These are phyloP conservation scores for Dermatemys mawii DNA, from an alignment of 2,113 vertebrate species.

Conservation along the genomic window DNA sequence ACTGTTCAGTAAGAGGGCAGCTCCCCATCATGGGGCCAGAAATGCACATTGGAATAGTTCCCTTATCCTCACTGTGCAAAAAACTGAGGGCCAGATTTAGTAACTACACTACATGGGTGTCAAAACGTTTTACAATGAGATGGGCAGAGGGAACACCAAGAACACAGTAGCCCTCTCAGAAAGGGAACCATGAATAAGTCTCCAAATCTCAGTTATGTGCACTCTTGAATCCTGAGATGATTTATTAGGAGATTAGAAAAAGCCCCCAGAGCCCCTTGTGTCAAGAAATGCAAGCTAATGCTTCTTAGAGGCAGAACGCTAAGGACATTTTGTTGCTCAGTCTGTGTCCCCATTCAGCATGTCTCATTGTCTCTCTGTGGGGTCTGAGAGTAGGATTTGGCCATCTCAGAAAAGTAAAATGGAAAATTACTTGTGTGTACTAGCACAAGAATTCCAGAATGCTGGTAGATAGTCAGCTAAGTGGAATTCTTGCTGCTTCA, in stretches of 20 bases:
- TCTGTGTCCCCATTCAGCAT: not conserved
- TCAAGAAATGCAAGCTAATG: too few relatives aligned
- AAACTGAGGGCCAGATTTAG: not conserved
- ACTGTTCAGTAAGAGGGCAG: not conserved
- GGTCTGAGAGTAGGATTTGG: not conserved
- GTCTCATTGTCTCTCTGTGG: not conserved
- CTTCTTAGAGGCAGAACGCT: not conserved
- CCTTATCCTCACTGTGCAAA: not conserved
- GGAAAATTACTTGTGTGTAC: not conserved
- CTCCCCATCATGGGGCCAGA: not conserved
- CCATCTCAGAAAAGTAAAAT: not conserved
- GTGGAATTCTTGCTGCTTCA: not conserved
- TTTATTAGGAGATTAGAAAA: too few relatives aligned
- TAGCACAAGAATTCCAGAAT: not conserved
- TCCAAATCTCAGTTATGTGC: not conserved
- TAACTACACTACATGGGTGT: not conserved
- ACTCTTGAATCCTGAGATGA: not conserved
- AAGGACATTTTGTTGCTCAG: not conserved
- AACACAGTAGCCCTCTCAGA: not conserved
- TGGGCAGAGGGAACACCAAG: too few relatives aligned
- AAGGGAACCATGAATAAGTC: not conserved
- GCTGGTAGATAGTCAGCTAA: not conserved
- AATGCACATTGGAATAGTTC: accelerated
- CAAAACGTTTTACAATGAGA: too few relatives aligned
- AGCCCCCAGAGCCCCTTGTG: too few relatives aligned